phyloP scores from a whole-genome alignment of 2,888 invertebrate genomes.

The Caenorhabditis panamensis region DNA sequence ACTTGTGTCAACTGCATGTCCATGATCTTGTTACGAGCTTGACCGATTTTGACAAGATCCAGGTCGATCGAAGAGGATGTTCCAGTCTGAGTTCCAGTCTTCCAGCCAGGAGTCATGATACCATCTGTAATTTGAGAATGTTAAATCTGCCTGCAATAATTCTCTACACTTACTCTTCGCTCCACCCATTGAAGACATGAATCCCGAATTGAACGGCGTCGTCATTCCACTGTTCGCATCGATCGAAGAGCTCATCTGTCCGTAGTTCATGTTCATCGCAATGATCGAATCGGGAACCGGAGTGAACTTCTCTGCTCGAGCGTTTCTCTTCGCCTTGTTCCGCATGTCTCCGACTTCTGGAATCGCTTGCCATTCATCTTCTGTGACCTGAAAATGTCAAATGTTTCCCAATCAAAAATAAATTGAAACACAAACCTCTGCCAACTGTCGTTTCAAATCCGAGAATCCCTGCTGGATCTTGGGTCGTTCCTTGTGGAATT shows the following conservation, averaged over 20 bases:
- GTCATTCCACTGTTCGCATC: constrained; percentile 85
- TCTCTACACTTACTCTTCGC: constrained; percentile 23
- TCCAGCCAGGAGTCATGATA: constrained; percentile 87
- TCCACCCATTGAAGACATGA: constrained; percentile 71
- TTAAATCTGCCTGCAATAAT: neutral
- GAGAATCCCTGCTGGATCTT: constrained; percentile 99
- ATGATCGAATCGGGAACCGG: constrained; percentile 97
- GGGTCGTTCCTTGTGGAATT: constrained; percentile 96
- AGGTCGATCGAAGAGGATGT: constrained; percentile 85
- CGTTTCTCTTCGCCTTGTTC: constrained; percentile 95
- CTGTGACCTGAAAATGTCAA: constrained; percentile 83
- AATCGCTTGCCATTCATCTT: constrained; percentile 96
- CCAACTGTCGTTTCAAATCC: constrained; percentile 88
- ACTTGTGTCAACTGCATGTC: constrained; percentile 95
- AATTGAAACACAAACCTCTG: constrained; percentile 83
- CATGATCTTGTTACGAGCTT: constrained; percentile 98
- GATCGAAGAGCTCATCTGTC: constrained; percentile 86
- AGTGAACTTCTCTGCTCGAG: constrained; percentile 95
- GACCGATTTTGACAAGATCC: constrained; percentile 97
- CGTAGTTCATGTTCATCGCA: constrained; percentile 86
- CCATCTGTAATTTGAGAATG: constrained; percentile 67
- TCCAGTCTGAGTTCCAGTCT: constrained; percentile 84
- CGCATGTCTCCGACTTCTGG: constrained; percentile 99
- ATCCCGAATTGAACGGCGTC: constrained; percentile 69
- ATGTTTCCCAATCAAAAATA: too few relatives aligned